These are phyloP conservation scores for Lycaon pictus DNA, from an alignment of 2,113 vertebrate species.

Conservation along the genomic window DNA sequence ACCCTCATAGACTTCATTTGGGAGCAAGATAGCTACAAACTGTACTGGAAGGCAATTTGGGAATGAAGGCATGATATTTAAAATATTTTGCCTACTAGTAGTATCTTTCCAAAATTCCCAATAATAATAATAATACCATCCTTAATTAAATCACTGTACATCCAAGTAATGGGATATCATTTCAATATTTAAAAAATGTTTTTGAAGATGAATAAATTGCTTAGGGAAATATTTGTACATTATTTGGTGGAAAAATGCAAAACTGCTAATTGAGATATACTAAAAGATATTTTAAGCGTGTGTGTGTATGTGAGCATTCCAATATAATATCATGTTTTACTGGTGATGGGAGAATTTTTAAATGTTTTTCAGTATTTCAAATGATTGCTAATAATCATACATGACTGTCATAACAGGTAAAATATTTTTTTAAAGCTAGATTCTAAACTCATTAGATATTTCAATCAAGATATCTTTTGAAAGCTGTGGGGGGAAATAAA, in stretches of 20 bases:
- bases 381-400: background rate
- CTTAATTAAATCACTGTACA: background rate
- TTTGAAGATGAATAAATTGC: background rate
- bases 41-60: background rate
- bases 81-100: background rate
- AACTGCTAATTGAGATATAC: background rate
- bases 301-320: background rate
- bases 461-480: slow-evolving; percentile 11
- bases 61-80: background rate
- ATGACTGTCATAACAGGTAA: background rate
- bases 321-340: background rate
- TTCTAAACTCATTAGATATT: background rate
- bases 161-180: background rate
- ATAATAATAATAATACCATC: background rate
- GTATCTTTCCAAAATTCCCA: background rate
- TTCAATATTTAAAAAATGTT: background rate
- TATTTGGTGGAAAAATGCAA: background rate
- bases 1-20: background rate
- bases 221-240: background rate
- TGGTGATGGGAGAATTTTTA: background rate
- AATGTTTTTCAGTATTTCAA: background rate
- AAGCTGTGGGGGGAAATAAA: background rate
- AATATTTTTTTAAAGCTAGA: background rate
- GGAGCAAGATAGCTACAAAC: background rate
- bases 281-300: background rate